Base-by-base conservation (phyloP, 2,888 invertebrate genomes). In the Drosophila setosimentum region DNA sequence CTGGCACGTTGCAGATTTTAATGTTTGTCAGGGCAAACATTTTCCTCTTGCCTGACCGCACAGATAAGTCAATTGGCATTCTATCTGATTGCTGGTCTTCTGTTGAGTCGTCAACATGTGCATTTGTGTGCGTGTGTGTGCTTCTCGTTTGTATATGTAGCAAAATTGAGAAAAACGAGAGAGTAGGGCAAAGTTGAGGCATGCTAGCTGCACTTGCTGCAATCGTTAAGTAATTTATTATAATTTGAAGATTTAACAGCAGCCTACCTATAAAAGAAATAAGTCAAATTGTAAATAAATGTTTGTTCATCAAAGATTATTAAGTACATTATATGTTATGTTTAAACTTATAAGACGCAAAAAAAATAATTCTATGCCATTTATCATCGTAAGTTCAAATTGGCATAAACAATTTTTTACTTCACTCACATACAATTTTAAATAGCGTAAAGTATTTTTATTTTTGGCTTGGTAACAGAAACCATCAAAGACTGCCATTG, bases 11-110 rank as follows among this genome's bases (percentile, higher is more conserved):
- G 62, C 69, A 70, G 76, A 68, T 73, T 74, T 64, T 70, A 71
- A 72, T 86, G 88, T 85, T 82, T 83, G 87, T 76, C 86, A 74
- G 68, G 68, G 69, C 69, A 83, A 76, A 78, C 83, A 87, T 87
- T 82, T 87, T 73, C 82, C 73, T 74, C 74, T 80, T 87, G 85
- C 73, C 80, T 73, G 87, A 84, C 84, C 85, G 74, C 87, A 85
- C 45, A 75, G 84, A 87, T 85, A 85, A 87, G 84, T 87, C 84
- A 84, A 87, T 84, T 84, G 84, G 60, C 76, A 82, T 74, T 68
- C 73, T 66, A 74, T 76, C 68, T 76, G 82, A 82, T 84, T 82
- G 82, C 80, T 80, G 78, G 65, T 80, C 51, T 58, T 59, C 49
- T 30, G 37, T 21, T 30, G 30, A 8, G 18, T 16, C 16, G 5